Evolutionary conservation across 2,113 vertebrate genomes (phyloP).

Genomic region (Paradoxurus hermaphroditus): DNA sequence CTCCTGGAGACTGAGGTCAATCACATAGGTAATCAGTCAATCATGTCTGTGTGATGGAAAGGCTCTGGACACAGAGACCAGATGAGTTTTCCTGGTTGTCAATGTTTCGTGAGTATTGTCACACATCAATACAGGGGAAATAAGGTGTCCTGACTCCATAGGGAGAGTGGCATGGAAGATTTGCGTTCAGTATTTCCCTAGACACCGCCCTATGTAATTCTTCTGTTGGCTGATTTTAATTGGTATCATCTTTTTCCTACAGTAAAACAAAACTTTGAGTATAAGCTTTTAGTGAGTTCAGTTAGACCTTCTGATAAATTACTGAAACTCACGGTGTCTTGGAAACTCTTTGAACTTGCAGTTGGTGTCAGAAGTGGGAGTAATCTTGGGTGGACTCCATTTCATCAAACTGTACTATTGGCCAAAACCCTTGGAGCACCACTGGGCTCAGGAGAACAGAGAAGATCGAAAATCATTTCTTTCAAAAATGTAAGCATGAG

Average conservation of each 20-base stretch:
- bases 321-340: not conserved
- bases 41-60: not conserved
- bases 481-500: no score
- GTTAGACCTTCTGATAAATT: not conserved
- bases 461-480: not conserved
- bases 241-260: not conserved
- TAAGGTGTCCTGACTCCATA: fast-evolving
- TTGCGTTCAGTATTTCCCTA: not conserved
- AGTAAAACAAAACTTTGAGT: not conserved
- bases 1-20: not conserved
- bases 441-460: not conserved
- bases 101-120: no score
- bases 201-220: not conserved
- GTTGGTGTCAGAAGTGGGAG: not conserved
- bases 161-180: not conserved
- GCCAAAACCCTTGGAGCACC: not conserved
- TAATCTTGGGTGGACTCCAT: not conserved
- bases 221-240: not conserved
- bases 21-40: not conserved
- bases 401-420: not conserved
- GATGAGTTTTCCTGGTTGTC: not conserved
- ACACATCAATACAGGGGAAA: not conserved
- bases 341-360: not conserved
- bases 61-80: not conserved
- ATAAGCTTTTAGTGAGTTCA: not conserved